Percentiles rank a stretch among this genome's conserved stretches.
phyloP scores from a whole-genome alignment of 2,113 vertebrate genomes.

The Lates calcarifer region DNA sequence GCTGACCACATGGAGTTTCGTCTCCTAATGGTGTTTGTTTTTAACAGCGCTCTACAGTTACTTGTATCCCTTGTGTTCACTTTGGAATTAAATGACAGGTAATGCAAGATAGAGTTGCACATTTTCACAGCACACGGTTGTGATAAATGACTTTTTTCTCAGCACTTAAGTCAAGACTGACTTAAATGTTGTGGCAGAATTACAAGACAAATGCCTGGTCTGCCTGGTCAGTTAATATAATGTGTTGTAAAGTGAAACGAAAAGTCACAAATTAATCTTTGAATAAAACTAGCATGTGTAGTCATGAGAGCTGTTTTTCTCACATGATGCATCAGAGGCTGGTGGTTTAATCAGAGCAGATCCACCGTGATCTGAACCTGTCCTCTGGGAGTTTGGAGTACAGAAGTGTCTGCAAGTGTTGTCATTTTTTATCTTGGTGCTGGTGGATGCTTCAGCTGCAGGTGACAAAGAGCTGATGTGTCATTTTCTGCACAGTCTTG shows the following conservation, averaged over 20 bases:
- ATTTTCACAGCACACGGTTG: conserved; percentile 4
- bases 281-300: neutral
- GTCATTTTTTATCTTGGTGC: conserved; percentile 61
- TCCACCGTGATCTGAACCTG: conserved; percentile 36
- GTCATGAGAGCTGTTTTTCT: conserved; percentile 14
- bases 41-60: conserved; percentile 41
- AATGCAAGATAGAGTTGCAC: conserved; percentile 10
- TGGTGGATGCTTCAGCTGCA: conserved; percentile 31
- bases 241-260: conserved; percentile 1
- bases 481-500: conserved; percentile 15
- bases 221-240: neutral
- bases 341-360: conserved; percentile 52
- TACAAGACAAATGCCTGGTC: neutral
- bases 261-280: conserved; percentile 17
- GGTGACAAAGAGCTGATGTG: conserved; percentile 43
- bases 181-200: neutral
- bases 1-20: conserved; percentile 64
- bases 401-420: conserved; percentile 34
- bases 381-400: conserved; percentile 42
- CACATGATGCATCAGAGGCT: conserved; percentile 16
- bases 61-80: conserved; percentile 20
- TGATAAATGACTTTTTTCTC: conserved; percentile 32
- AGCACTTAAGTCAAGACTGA: conserved; percentile 21
- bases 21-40: conserved; percentile 59
- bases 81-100: conserved; percentile 54